These are phyloP conservation scores for Sterrhoptilus dennistouni DNA, from an alignment of 2,113 vertebrate species.

Conservation along the genomic window DNA sequence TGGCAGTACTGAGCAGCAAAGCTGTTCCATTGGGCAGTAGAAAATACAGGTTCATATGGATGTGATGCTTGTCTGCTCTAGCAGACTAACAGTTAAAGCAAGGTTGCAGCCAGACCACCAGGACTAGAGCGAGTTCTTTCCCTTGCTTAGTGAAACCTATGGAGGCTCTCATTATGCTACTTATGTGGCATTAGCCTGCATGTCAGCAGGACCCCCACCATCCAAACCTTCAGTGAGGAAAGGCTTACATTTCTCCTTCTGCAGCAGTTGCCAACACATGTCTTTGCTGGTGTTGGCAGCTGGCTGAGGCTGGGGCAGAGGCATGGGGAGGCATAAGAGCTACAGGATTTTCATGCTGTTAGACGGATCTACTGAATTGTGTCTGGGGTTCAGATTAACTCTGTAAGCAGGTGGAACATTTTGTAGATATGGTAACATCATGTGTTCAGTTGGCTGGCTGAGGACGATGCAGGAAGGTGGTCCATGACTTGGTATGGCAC, in stretches of 20 bases:
- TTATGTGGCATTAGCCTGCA: background rate
- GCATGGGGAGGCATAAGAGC: background rate
- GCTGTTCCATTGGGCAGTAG: background rate
- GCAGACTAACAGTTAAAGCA: background rate
- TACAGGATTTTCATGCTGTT: constrained; percentile 20
- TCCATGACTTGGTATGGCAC: background rate
- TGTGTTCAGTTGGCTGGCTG: background rate
- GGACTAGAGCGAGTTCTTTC: background rate
- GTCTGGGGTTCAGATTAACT: background rate
- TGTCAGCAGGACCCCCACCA: background rate
- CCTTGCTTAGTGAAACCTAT: background rate
- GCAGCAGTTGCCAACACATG: background rate
- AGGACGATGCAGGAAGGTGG: background rate
- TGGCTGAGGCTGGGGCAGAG: background rate
- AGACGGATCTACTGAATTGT: background rate
- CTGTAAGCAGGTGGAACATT: background rate
- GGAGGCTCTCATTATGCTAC: background rate
- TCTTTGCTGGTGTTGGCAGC: constrained; percentile 29
- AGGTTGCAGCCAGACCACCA: background rate
- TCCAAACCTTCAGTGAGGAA: background rate
- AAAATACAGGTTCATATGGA: background rate
- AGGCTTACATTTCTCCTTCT: constrained; percentile 18
- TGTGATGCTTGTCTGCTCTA: background rate
- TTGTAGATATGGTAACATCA: background rate
- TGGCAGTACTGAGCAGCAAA: background rate